Conservation (phyloP, 2,888 invertebrate species). For the Metallyticus violacea region DNA sequence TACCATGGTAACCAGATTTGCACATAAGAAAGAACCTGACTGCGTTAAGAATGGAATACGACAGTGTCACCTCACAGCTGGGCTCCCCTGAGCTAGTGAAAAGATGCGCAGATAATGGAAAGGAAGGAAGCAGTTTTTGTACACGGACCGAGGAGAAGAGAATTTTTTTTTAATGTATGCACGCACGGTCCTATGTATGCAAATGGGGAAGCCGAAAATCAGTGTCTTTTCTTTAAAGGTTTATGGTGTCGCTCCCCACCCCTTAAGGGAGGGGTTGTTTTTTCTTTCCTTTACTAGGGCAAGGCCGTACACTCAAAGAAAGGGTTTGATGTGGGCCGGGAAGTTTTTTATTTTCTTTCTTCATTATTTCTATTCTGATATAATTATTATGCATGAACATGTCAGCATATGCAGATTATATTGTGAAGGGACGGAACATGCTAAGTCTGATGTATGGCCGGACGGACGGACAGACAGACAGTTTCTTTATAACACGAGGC, state of each 20-base stretch:
- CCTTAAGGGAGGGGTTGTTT: background rate
- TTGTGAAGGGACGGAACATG: background rate
- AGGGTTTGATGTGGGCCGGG: background rate
- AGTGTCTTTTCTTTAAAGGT: slow-evolving; percentile 12
- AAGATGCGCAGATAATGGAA: background rate
- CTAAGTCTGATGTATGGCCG: background rate
- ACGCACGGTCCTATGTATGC: background rate
- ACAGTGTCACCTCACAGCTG: background rate
- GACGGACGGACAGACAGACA: too few relatives aligned
- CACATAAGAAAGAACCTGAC: too few relatives aligned
- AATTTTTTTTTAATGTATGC: slow-evolving; percentile 11
- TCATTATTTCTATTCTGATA: background rate
- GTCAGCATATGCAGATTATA: background rate
- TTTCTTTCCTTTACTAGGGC: background rate
- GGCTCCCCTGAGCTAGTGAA: background rate
- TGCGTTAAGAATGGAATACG: background rate
- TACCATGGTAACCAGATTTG: too few relatives aligned
- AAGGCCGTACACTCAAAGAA: background rate
- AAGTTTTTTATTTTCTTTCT: background rate
- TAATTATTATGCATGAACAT: slow-evolving; percentile 14
- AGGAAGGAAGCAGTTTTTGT: background rate
- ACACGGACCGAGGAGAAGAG: background rate
- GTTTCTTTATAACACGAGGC: too few relatives aligned
- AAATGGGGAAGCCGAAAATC: slow-evolving; percentile 4
- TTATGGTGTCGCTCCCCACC: background rate